Evolutionary conservation across 2,113 vertebrate species (phyloP), one percentile per base, ranked within the genome.

Genomic region (Oenanthe oenanthe): DNA sequence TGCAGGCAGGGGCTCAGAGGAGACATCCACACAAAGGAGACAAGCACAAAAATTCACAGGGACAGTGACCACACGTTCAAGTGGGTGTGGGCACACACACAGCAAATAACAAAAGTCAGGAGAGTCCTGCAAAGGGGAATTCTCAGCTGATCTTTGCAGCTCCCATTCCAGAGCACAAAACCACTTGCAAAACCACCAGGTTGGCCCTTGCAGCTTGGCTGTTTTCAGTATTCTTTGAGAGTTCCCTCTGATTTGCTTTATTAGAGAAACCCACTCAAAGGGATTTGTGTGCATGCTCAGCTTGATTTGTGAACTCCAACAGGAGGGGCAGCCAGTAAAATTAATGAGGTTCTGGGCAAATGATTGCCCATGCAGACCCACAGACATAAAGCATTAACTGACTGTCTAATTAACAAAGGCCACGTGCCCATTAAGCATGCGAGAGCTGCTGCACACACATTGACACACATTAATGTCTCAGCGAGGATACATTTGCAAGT

Each of bases 341-440:
- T 96, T 94, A 97, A 97, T 96, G 96, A 97, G 96, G 95, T 93
- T 96, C 92, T 95, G 95, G 82, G 88, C 95, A 96, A 96, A 93
- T 88, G 92, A 94, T 95, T 93, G 95, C 82, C 89, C 96, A 95
- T 84, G 88, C 95, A 97, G 92, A 63, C 94, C 92, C 88, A 88
- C 90, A 84, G 92, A 95, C 96, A 96, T 88, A 95, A 96, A 96
- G 92, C 95, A 96, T 88, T 97, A 96, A 92, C 93, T 90, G 95
- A 81, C 82, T 96, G 94, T 90, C 96, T 96, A 96, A 96, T 96
- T 95, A 96, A 95, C 96, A 93, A 92, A 94, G 94, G 96, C 94
- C 95, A 96, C 93, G 93, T 96, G 96, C 90, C 90, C 79, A 88
- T 95, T 95, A 92, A 92, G 93, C 92, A 96, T 94, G 93, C 92